phyloP scores from a whole-genome alignment of 2,113 vertebrate genomes.

The Podarcis muralis region DNA sequence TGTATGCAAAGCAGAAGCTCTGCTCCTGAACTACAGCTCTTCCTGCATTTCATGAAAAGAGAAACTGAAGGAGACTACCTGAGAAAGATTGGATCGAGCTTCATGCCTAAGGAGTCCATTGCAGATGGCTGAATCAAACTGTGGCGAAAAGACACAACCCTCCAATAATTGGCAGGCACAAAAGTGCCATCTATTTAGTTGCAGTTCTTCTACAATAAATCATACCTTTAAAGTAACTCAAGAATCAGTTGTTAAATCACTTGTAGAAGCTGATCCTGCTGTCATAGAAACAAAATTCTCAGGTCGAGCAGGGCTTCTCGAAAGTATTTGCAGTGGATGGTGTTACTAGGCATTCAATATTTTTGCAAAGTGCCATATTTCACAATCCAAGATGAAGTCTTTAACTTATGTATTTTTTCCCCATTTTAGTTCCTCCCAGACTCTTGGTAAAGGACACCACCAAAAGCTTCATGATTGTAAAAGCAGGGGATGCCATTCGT shows the following conservation, averaged over 20 bases:
- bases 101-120: neutral
- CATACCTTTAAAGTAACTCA: neutral
- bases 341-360: neutral
- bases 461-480: constrained; percentile 81
- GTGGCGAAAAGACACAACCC: neutral
- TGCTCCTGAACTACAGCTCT: too few species aligned
- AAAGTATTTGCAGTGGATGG: neutral
- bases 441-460: constrained; percentile 79
- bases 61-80: neutral
- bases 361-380: neutral
- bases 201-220: neutral
- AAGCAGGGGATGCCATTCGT: constrained; percentile 81
- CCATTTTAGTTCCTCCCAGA: constrained; percentile 81
- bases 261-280: neutral
- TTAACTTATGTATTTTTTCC: neutral
- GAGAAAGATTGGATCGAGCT: neutral
- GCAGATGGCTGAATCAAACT: neutral
- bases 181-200: neutral
- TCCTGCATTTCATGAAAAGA: neutral
- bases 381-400: neutral
- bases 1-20: too few species aligned
- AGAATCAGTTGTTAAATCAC: neutral
- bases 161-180: neutral
- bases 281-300: neutral
- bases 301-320: neutral